A percentile compares a stretch with the other conserved stretches of the same genome.
These are phyloP conservation scores for Archips crataeganus DNA, from an alignment of 2,888 invertebrate genomes.

Conservation along the genomic window DNA sequence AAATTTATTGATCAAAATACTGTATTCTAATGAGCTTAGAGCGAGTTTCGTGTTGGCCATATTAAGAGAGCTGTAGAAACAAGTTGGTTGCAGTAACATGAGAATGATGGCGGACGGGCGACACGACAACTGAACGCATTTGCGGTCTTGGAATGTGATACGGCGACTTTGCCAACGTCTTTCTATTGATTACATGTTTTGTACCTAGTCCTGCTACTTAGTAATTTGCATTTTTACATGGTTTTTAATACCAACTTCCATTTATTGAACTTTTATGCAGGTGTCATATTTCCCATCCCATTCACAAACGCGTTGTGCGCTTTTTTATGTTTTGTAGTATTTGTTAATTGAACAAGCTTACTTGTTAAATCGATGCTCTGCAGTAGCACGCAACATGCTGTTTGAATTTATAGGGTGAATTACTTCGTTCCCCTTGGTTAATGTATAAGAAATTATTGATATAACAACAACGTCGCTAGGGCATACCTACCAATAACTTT, in stretches of 20 bases:
- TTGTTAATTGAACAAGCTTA: slow-evolving; percentile 46
- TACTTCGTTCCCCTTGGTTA: slow-evolving; percentile 15
- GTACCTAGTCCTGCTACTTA: slow-evolving; percentile 40
- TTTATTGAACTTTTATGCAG: slow-evolving; percentile 14
- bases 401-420: slow-evolving; percentile 43
- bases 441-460: background rate
- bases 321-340: slow-evolving; percentile 55
- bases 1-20: slow-evolving; percentile 45
- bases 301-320: slow-evolving; percentile 45
- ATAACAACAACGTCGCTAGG: background rate
- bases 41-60: slow-evolving; percentile 50
- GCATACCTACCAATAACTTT: no score
- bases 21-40: slow-evolving; percentile 53
- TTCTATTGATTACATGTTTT: slow-evolving; percentile 55
- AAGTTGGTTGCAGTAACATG: slow-evolving; percentile 60
- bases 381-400: slow-evolving; percentile 50
- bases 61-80: slow-evolving; percentile 53
- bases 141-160: slow-evolving; percentile 69
- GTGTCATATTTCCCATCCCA: slow-evolving; percentile 16
- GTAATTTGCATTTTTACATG: slow-evolving; percentile 6
- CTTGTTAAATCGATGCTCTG: slow-evolving; percentile 49
- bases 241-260: background rate
- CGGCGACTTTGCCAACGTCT: slow-evolving; percentile 48
- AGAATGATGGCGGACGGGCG: slow-evolving; percentile 64
- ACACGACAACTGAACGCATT: slow-evolving; percentile 57